Evolutionary conservation across 2,888 invertebrate genomes (phyloP).

Genomic region (Apamea monoglypha): DNA sequence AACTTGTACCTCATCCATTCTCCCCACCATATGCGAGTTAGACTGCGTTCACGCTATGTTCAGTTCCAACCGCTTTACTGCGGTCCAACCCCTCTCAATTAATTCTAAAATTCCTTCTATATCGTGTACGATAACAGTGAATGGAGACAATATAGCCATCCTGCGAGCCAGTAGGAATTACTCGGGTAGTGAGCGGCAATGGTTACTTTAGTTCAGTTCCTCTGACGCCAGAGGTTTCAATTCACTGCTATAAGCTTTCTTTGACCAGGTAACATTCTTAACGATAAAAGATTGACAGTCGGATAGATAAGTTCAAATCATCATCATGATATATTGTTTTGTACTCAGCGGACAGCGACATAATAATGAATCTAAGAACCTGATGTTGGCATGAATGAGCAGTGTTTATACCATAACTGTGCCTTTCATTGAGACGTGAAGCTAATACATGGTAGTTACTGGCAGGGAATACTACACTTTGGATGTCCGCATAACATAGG

Average conservation of each 20-base stretch:
- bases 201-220: neutral
- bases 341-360: neutral
- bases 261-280: neutral
- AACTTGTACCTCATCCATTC: neutral
- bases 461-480: neutral
- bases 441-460: neutral
- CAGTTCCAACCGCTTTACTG: slow-evolving; percentile 25
- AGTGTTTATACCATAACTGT: neutral
- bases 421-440: neutral
- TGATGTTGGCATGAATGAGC: neutral
- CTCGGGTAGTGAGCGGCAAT: too few species aligned
- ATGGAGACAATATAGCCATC: slow-evolving; percentile 8
- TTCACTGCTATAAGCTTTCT: neutral
- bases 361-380: neutral
- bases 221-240: neutral
- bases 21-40: slow-evolving; percentile 16
- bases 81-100: slow-evolving; percentile 25
- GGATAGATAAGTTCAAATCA: neutral
- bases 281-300: too few species aligned
- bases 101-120: slow-evolving; percentile 20
- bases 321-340: neutral
- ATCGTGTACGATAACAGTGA: neutral
- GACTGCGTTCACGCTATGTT: too few species aligned
- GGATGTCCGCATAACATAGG: neutral
- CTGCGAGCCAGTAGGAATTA: neutral